Evolutionary conservation across 1,140 invertebrate genomes (phyloP).

Genomic region (Drosophila cardini): DNA sequence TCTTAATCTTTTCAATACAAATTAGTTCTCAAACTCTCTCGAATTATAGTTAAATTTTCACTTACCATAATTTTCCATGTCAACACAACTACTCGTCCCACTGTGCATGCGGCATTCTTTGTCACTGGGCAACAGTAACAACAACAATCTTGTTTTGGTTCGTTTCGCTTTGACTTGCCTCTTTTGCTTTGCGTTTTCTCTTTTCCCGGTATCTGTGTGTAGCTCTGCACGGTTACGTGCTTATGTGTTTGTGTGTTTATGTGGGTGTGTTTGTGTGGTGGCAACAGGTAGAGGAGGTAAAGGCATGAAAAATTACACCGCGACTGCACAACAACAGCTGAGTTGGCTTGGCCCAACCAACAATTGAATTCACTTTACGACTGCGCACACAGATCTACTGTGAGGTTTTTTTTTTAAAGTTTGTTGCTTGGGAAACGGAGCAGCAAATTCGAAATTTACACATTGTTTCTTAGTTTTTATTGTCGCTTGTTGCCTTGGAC

Average conservation of each 20-base stretch:
- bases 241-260: not conserved
- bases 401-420: conserved; percentile 2
- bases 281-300: conserved; percentile 37
- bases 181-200: conserved; percentile 49
- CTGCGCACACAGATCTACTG: conserved; percentile 14
- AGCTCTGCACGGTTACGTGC: not conserved
- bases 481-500: conserved; percentile 8
- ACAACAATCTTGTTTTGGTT: conserved; percentile 22
- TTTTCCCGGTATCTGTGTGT: conserved; percentile 25
- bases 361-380: conserved; percentile 22
- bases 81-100: too few relatives aligned
- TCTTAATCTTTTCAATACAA: too few relatives aligned
- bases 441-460: conserved; percentile 34
- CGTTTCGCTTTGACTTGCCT: conserved; percentile 27
- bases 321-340: conserved; percentile 27
- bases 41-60: too few relatives aligned
- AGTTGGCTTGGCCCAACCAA: not conserved
- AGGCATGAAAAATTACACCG: conserved; percentile 9
- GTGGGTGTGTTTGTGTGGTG: conserved; percentile 8
- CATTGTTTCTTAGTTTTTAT: conserved; percentile 16
- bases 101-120: conserved; percentile 24
- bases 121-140: conserved; percentile 26
- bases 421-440: conserved; percentile 27
- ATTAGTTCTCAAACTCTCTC: too few relatives aligned
- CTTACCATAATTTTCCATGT: too few relatives aligned